Percentiles rank a stretch among this genome's conserved stretches.
These are phyloP conservation scores for Melanerpes aurifrons DNA, from an alignment of 2,113 vertebrate species.

Conservation along the genomic window DNA sequence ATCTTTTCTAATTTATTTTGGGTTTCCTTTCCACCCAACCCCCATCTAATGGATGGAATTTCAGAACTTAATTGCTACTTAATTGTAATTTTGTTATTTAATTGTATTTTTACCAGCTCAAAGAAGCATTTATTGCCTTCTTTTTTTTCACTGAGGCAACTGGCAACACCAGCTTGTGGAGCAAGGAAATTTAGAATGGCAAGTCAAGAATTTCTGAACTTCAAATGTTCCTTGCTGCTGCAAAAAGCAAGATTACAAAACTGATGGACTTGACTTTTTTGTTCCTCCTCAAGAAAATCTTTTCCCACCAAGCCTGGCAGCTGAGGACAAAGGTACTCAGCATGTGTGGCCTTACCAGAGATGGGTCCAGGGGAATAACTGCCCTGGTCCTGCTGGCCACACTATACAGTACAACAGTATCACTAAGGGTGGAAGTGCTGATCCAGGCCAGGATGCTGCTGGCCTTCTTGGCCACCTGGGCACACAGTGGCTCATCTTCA, in stretches of 20 bases:
- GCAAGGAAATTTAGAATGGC: neutral
- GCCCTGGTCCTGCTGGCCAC: no score
- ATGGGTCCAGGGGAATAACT: no score
- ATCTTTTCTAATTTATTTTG: neutral
- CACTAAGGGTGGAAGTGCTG: no score
- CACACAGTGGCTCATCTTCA: no score
- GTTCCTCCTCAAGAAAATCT: neutral
- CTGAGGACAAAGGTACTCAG: neutral
- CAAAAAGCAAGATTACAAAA: slow-evolving; percentile 3
- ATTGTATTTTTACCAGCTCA: neutral
- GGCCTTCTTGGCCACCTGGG: no score
- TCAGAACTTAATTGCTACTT: neutral
- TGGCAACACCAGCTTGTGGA: neutral
- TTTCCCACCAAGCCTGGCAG: neutral
- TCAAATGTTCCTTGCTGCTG: neutral
- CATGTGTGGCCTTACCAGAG: no score
- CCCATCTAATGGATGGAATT: neutral
- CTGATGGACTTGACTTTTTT: neutral
- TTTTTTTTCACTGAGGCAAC: neutral
- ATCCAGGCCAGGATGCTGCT: no score
- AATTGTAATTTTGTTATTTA: neutral
- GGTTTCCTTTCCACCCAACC: fast-evolving
- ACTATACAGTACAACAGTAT: no score
- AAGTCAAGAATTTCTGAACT: neutral
- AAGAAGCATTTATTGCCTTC: neutral